Evolutionary conservation across 2,888 invertebrate species (phyloP), one percentile per base, ranked within the genome.

Genomic region (Apamea epomidion): DNA sequence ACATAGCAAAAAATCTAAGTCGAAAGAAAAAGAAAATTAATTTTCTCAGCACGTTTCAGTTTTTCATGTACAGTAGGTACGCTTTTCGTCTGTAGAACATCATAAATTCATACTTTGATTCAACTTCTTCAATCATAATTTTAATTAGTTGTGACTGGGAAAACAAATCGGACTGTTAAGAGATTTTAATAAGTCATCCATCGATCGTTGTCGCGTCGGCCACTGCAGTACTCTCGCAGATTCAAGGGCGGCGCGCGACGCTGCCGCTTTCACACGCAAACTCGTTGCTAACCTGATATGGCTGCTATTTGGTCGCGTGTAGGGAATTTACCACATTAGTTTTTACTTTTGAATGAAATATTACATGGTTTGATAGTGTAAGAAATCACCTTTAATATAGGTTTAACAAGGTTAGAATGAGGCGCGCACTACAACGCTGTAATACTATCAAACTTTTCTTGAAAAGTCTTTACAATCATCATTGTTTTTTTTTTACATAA

Each of bases 181-280:
- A 85, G 81, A 81, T 85, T 85, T 64, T 78, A 85, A 54, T 70
- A 64, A 70, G 77, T 86, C 81, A 85, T 86, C 82, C 85, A 91
- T 88, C 88, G 91, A 90, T 89, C 87, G 90, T 85, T 70, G 80
- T 58, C 81, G 80, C 74, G 81, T 73, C 67, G 74, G 87, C 88
- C 89, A 93, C 93, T 94, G 94, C 94, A 94, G 93, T 93, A 91
- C 85, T 91, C 91, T 87, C 91, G 90, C 92, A 92, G 92, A 91
- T 92, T 93, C 95, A 94, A 95, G 95, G 95, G 91, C 94, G 90
- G 74, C 90, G 83, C 90, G 83, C 87, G 84, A 78, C 87, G 78
- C 91, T 87, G 87, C 78, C 86, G 79, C 78, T 82, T 86, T 86
- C 84, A 80, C 89, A 90, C 90, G 90, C 89, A 83, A 90, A 81